Conservation (phyloP, 2,797 vertebrate genomes). For the Poeciliopsis gracilis region DNA sequence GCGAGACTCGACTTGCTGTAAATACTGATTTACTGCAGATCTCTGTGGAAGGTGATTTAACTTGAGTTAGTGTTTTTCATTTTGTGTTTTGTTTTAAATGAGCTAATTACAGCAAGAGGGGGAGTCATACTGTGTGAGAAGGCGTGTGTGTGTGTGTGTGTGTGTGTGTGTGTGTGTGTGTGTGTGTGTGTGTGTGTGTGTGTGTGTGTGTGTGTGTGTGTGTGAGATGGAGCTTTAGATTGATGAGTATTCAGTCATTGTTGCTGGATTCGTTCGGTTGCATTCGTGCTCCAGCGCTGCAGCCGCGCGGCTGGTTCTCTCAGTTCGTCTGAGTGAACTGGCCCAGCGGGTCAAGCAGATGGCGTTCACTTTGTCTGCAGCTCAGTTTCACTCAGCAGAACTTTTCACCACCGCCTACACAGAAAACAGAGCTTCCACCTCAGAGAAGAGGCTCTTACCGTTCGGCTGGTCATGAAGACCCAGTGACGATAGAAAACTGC, state of each 20-base stretch:
- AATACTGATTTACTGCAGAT: constrained; percentile 24
- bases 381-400: constrained; percentile 30
- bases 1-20: constrained; percentile 14
- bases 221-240: constrained; percentile 68
- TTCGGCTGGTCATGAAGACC: constrained; percentile 26
- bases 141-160: constrained; percentile 55
- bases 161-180: constrained; percentile 41
- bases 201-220: constrained; percentile 52
- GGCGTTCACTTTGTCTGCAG: constrained; percentile 34
- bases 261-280: constrained; percentile 66
- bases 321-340: constrained; percentile 22
- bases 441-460: constrained; percentile 17
- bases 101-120: constrained; percentile 76
- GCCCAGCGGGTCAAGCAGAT: constrained; percentile 43
- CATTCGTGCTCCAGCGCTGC: constrained; percentile 53
- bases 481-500: constrained; percentile 23
- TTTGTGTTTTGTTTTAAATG: constrained; percentile 69
- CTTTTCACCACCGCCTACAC: constrained; percentile 45
- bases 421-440: constrained; percentile 35
- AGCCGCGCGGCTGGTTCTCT: constrained; percentile 37
- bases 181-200: constrained; percentile 42
- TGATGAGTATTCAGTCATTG: constrained; percentile 69
- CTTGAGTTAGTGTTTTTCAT: constrained; percentile 53
- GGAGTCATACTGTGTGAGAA: constrained; percentile 58
- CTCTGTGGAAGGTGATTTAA: constrained; percentile 49